A percentile compares a stretch with the other conserved stretches of the same genome.
These are phyloP conservation scores for Timema cristinae DNA, from an alignment of 2,888 invertebrate genomes.

Conservation along the genomic window DNA sequence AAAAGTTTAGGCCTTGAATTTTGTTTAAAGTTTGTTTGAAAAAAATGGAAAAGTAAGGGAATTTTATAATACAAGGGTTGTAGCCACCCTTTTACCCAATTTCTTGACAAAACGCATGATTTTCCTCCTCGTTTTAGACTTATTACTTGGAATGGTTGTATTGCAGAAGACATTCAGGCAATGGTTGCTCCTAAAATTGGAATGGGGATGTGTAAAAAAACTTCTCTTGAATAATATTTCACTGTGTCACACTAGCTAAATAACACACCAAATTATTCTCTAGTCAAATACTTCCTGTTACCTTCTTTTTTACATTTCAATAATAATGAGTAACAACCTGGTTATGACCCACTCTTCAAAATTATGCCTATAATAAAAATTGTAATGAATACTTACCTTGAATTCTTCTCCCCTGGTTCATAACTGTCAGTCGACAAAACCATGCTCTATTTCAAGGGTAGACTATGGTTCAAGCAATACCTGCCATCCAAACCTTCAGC, in stretches of 20 bases:
- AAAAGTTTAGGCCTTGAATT: too few species aligned
- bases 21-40: too few species aligned
- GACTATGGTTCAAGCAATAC: slow-evolving; percentile 8
- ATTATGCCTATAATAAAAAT: neutral
- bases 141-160: neutral
- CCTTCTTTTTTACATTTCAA: neutral
- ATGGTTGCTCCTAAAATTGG: neutral
- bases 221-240: neutral
- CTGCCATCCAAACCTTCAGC: neutral
- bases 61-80: too few species aligned
- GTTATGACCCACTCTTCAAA: slow-evolving; percentile 10
- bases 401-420: neutral
- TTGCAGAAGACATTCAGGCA: neutral
- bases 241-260: neutral
- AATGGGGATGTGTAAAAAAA: neutral
- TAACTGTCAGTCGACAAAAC: slow-evolving; percentile 3
- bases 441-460: neutral
- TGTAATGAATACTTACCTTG: neutral
- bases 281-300: neutral
- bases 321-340: neutral
- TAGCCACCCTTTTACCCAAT: too few species aligned
- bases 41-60: too few species aligned
- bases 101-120: too few species aligned
- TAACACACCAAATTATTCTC: neutral
- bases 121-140: neutral